Evolutionary conservation across 64 coral and sea anemone species (phyloP).

Genomic region (Porites australiensis): DNA sequence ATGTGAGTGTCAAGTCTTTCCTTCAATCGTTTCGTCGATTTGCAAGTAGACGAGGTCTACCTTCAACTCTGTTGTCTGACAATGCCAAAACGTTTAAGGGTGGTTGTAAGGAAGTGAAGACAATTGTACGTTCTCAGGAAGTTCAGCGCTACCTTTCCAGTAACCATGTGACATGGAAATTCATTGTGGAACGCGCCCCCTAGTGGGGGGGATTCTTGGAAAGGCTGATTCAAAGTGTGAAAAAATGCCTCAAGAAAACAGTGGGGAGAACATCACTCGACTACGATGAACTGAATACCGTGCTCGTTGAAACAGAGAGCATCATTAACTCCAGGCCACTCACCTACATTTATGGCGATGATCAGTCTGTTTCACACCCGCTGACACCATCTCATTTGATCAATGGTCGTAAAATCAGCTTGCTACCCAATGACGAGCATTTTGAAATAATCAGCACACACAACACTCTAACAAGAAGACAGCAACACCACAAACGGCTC

Average conservation of each 20-base stretch:
- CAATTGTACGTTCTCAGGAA: not conserved
- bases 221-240: slow-evolving; percentile 46
- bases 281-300: slow-evolving; percentile 44
- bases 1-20: not conserved
- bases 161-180: slow-evolving; percentile 8
- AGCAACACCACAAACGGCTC: slow-evolving; percentile 49
- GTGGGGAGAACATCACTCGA: slow-evolving; percentile 8
- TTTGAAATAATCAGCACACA: slow-evolving; percentile 40
- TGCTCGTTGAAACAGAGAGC: slow-evolving; percentile 29
- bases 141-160: slow-evolving; percentile 19
- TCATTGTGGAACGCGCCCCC: slow-evolving; percentile 22
- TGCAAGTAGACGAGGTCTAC: not conserved
- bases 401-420: not conserved
- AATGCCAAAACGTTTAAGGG: slow-evolving; percentile 43
- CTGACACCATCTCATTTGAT: slow-evolving; percentile 68
- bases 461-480: slow-evolving; percentile 59
- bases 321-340: slow-evolving; percentile 52
- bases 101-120: not conserved
- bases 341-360: slow-evolving; percentile 73
- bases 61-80: not conserved
- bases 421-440: not conserved
- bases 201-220: slow-evolving; percentile 46
- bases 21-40: not conserved
- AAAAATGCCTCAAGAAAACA: slow-evolving; percentile 43
- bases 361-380: slow-evolving; percentile 51